These are phyloP conservation scores for Drosophila pseudotalamancana DNA, from an alignment of 2,888 invertebrate genomes.

Conservation along the genomic window DNA sequence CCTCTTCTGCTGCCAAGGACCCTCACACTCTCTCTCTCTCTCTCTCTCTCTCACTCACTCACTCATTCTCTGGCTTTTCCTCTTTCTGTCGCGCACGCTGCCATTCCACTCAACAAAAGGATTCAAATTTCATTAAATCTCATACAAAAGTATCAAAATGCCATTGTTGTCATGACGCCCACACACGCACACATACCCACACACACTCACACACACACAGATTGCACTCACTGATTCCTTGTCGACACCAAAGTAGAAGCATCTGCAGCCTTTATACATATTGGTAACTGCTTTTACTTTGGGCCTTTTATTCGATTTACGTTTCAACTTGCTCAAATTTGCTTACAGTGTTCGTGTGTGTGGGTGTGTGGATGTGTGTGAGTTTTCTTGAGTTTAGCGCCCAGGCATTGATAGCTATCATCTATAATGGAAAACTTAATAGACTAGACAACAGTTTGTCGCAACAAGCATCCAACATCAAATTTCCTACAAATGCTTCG, in stretches of 20 bases:
- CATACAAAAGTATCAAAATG: constrained; percentile 80
- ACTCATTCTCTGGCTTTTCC: constrained; percentile 17
- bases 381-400: constrained; percentile 42
- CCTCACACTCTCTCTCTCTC: neutral
- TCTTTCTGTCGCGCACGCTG: constrained; percentile 42
- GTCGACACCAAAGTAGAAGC: constrained; percentile 43
- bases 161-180: constrained; percentile 70
- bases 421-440: constrained; percentile 73
- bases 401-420: constrained; percentile 62
- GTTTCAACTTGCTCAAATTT: constrained; percentile 65
- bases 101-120: constrained; percentile 76
- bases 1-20: constrained; percentile 18
- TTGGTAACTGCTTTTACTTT: constrained; percentile 74
- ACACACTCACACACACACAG: constrained; percentile 21
- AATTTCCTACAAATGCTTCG: constrained; percentile 43
- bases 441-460: constrained; percentile 57
- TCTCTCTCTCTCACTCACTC: constrained; percentile 3
- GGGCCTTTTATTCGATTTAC: constrained; percentile 76
- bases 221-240: constrained; percentile 50
- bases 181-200: constrained; percentile 10
- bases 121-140: constrained; percentile 80
- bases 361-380: constrained; percentile 21
- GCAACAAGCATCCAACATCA: constrained; percentile 30
- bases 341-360: constrained; percentile 25
- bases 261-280: constrained; percentile 47